These are phyloP conservation scores for Bufo bufo DNA, from an alignment of 2,113 vertebrate species.

Conservation along the genomic window DNA sequence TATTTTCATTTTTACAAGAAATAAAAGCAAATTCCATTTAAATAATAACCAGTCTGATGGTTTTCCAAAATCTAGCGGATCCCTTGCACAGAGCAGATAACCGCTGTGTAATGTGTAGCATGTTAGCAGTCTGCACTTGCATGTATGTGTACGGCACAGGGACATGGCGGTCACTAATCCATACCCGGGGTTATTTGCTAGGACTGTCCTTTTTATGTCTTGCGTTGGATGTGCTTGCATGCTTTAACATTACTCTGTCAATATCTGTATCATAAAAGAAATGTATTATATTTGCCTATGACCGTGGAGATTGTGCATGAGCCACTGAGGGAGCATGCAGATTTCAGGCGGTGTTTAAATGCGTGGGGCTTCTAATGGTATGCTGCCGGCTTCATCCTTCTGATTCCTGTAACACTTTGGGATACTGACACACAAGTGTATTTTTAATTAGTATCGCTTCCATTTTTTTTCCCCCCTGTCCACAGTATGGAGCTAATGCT, in stretches of 20 bases:
- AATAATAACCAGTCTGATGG: not conserved
- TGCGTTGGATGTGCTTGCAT: not conserved
- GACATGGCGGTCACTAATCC: not conserved
- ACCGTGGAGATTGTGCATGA: slow-evolving; percentile 13
- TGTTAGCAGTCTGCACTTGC: slow-evolving; percentile 70
- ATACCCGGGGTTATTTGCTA: not conserved
- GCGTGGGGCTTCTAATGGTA: not conserved
- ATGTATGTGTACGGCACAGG: slow-evolving; percentile 62
- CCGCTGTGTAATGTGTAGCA: slow-evolving; percentile 72
- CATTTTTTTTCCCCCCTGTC: too few relatives aligned
- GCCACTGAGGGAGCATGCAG: not conserved
- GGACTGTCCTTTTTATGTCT: not conserved
- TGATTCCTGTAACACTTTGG: too few relatives aligned
- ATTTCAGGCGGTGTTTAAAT: not conserved
- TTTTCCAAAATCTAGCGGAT: slow-evolving; percentile 71
- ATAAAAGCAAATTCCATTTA: not conserved
- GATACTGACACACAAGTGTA: too few relatives aligned
- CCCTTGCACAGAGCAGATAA: slow-evolving; percentile 74
- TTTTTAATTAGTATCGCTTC: too few relatives aligned
- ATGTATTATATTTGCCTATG: slow-evolving; percentile 6
- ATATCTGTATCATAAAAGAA: not conserved
- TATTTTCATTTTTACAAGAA: not conserved
- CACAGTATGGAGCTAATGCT: too few relatives aligned
- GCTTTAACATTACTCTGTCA: not conserved
- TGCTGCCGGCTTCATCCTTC: not conserved